phyloP scores from a whole-genome alignment of 2,113 vertebrate genomes.

The Chloebia gouldiae region DNA sequence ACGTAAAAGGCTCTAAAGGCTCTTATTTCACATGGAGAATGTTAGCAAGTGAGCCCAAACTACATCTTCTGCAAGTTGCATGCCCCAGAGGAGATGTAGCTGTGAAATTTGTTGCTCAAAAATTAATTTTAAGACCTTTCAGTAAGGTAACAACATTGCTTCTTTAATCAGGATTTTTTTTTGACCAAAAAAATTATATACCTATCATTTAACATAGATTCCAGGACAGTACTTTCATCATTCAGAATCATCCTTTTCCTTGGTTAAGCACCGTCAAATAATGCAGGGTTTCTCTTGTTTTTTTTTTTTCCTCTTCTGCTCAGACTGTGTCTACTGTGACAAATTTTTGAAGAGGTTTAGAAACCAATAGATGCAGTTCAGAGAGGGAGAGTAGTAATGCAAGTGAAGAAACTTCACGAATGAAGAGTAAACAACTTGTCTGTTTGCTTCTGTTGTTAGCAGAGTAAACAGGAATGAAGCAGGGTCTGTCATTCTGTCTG shows the following conservation, averaged over 20 bases:
- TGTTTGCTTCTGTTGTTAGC: background rate
- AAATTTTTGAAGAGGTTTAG: background rate
- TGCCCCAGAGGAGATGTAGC: background rate
- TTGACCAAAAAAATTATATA: background rate
- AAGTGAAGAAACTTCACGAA: background rate
- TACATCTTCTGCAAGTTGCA: background rate
- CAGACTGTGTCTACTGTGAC: fast-evolving
- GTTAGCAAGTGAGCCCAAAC: background rate
- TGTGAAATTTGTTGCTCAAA: background rate
- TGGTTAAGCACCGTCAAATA: background rate
- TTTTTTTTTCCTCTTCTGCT: background rate
- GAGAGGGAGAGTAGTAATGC: background rate
- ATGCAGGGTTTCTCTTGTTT: background rate
- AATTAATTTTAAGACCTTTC: background rate
- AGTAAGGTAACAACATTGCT: background rate
- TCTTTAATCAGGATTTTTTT: background rate
- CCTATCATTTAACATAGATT: background rate
- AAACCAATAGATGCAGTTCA: background rate
- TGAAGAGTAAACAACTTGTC: background rate
- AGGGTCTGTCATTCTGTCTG: background rate
- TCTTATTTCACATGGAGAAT: background rate
- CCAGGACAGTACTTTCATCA: background rate
- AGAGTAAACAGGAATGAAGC: background rate
- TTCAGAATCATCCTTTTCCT: background rate
- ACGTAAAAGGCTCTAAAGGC: background rate